Evolutionary conservation across 2,797 vertebrate species (phyloP).

Genomic region (Thripadectes ignobilis): DNA sequence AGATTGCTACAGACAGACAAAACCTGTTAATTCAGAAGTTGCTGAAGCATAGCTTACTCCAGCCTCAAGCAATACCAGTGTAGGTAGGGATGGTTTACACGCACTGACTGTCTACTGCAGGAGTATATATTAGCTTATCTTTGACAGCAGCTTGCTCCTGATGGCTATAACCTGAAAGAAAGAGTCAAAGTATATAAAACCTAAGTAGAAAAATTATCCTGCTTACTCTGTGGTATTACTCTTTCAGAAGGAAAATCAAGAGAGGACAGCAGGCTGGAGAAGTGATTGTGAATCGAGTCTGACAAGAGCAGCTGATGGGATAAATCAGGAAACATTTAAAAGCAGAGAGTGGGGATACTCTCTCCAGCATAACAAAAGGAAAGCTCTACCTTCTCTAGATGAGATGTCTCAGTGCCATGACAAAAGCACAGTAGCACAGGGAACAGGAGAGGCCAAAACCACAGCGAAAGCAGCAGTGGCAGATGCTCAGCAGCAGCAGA

Average conservation of each 20-base stretch:
- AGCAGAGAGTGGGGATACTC: neutral
- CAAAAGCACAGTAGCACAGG: neutral
- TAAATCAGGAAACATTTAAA: neutral
- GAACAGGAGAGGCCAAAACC: neutral
- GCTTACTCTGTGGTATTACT: neutral
- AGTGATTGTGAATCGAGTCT: neutral
- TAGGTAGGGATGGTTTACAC: constrained; percentile 50
- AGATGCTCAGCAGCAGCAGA: constrained; percentile 37
- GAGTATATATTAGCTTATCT: constrained; percentile 59
- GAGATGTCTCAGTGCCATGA: neutral
- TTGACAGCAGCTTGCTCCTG: constrained; percentile 53
- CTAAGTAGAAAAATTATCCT: constrained; percentile 27
- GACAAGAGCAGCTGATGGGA: neutral
- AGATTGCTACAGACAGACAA: constrained; percentile 50
- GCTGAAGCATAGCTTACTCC: constrained; percentile 47
- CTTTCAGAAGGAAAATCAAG: neutral
- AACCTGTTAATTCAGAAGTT: constrained; percentile 56
- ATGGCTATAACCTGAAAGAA: constrained; percentile 48
- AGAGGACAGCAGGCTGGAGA: neutral
- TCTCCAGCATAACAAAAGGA: neutral
- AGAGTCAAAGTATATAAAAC: constrained; percentile 21
- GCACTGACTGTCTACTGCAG: neutral
- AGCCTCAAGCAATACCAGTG: constrained; percentile 48
- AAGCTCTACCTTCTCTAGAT: neutral
- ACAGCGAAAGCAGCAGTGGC: neutral